Evolutionary conservation across 2,888 invertebrate genomes (phyloP), one percentile per base, ranked within the genome.

Genomic region (Standfussiana lucernea): DNA sequence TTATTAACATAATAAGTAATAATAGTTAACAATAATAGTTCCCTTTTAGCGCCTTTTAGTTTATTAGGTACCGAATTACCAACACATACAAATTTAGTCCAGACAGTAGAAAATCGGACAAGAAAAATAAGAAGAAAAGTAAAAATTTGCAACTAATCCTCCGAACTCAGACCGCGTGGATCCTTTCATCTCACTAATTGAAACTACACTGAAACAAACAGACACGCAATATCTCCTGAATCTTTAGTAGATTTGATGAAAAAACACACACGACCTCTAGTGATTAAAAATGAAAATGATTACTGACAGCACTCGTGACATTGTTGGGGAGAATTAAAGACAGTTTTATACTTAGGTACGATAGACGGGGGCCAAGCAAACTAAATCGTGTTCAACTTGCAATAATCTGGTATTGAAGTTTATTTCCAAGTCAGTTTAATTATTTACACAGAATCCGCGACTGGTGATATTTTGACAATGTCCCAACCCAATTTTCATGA

Each of bases 121-220:
- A 82, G 67, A 64, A 67, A 53, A 72, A 65, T 47, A 45, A 79
- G 47, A 40, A 67, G 67, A 81, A 75, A 56, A 8, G 13, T 65
- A 80, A 64, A 80, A 62, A 62, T 21, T 62, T 66, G 47, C 40
- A 67, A 67, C 53, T 77, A 77, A 71, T 73, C 75, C 79, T 75
- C 61, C 37, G 47, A 71, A 65, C 28, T 11, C 56, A 53, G 65
- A 42, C 75, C 53, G 37, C 62, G 70, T 24, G 45, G 64, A 68
- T 75, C 75, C 84, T 84, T 86, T 84, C 86, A 84, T 84, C 68
- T 73, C 75, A 62, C 71, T 84, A 86, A 84, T 84, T 84, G 83
- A 82, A 84, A 84, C 82, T 71, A 50, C 83, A 70, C 70, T 59
- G 50, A 81, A 65, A 76, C 86, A 71, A 72, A 84, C 77, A 80